Percentiles rank a stretch among this genome's conserved stretches.
Conservation (phyloP, 2,113 vertebrate genomes). For the Oryzias celebensis region DNA sequence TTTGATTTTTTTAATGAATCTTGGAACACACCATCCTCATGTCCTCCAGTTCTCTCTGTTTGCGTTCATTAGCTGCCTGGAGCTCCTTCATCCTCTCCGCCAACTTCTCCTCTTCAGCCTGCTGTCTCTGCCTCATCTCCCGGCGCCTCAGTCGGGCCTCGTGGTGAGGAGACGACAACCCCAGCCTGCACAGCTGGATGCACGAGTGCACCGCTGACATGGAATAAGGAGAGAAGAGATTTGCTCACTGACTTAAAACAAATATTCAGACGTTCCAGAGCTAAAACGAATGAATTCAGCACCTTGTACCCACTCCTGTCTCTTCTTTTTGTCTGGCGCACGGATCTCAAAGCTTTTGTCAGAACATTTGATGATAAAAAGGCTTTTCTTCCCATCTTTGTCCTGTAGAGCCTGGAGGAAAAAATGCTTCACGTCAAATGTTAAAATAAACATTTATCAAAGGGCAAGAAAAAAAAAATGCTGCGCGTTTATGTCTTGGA, state of each 20-base stretch:
- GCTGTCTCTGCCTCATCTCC: slow-evolving; percentile 84
- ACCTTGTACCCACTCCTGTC: slow-evolving; percentile 98
- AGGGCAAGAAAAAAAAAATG: too few relatives aligned
- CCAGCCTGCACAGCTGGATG: slow-evolving; percentile 80
- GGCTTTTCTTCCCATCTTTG: slow-evolving; percentile 93
- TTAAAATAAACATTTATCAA: too few relatives aligned
- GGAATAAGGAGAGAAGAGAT: not conserved
- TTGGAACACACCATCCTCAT: slow-evolving; percentile 83
- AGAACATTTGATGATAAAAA: slow-evolving; percentile 89
- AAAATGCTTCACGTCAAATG: not conserved
- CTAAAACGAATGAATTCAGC: slow-evolving; percentile 5
- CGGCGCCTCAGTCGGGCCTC: slow-evolving; percentile 86
- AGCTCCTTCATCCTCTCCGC: slow-evolving; percentile 88
- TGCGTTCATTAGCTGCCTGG: slow-evolving; percentile 86
- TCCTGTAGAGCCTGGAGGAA: slow-evolving; percentile 86
- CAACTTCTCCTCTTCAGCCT: slow-evolving; percentile 85
- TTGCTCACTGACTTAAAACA: not conserved
- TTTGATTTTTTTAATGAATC: not conserved
- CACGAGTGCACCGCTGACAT: slow-evolving; percentile 86
- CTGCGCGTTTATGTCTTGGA: too few relatives aligned
- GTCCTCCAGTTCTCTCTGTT: slow-evolving; percentile 87
- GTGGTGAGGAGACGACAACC: slow-evolving; percentile 86
- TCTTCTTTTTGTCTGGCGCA: slow-evolving; percentile 96
- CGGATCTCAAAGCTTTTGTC: slow-evolving; percentile 95
- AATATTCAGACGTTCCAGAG: not conserved